Evolutionary conservation across 2,113 vertebrate species (phyloP).

Genomic region (Hippoglossus stenolepis): DNA sequence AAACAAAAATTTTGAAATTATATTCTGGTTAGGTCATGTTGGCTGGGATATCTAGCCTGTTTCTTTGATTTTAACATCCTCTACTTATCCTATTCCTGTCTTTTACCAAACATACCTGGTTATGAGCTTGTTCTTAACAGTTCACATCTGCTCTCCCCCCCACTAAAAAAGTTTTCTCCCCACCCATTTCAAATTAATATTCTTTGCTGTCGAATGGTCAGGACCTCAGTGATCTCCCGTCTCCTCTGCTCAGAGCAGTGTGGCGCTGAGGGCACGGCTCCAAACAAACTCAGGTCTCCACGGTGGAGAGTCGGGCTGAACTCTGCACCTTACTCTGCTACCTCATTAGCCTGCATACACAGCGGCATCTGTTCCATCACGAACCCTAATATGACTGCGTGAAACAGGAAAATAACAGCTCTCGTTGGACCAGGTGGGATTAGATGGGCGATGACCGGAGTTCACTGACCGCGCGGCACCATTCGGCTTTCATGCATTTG

Average conservation of each 20-base stretch:
- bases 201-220: constrained; percentile 47
- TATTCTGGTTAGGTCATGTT: too few relatives aligned
- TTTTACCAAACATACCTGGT: too few relatives aligned
- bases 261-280: constrained; percentile 50
- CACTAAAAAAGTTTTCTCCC: not conserved
- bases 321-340: constrained; percentile 62
- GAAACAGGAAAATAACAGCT: constrained; percentile 44
- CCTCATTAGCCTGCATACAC: constrained; percentile 75
- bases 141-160: not conserved
- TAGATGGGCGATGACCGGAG: constrained; percentile 29
- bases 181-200: constrained; percentile 71
- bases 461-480: constrained; percentile 36
- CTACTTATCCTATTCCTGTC: too few relatives aligned
- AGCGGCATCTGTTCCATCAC: constrained; percentile 71
- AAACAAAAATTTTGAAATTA: too few relatives aligned
- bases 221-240: constrained; percentile 62
- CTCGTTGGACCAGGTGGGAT: constrained; percentile 49
- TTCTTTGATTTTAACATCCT: too few relatives aligned
- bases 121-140: not conserved
- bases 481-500: constrained; percentile 30
- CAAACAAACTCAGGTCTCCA: constrained; percentile 70
- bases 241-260: constrained; percentile 53
- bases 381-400: constrained; percentile 54
- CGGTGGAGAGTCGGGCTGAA: constrained; percentile 53
- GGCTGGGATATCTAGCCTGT: too few relatives aligned